Conservation (phyloP, 2,888 invertebrate genomes). For the Ornithoptera alexandrae region DNA sequence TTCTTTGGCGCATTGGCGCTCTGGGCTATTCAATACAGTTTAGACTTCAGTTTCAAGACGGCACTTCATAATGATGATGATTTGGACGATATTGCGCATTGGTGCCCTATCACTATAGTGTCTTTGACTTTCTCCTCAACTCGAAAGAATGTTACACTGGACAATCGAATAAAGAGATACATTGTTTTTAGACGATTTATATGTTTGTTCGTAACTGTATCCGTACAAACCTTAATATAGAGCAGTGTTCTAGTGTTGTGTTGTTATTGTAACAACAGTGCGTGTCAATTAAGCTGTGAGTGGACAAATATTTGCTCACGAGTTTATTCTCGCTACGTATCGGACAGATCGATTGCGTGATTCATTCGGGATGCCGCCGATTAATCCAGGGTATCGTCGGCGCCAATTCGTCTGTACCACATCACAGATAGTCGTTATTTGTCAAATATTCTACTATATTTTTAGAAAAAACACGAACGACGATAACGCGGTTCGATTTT, state of each 20-base stretch:
- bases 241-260: slow-evolving; percentile 6
- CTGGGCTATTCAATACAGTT: no score
- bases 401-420: slow-evolving; percentile 22
- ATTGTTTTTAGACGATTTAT: no score
- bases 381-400: slow-evolving; percentile 19
- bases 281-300: slow-evolving; percentile 24
- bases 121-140: no score
- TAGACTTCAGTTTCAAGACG: no score
- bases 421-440: not conserved
- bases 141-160: no score
- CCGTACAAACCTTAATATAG: not conserved
- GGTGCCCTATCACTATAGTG: no score
- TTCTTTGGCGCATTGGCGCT: no score
- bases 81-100: no score
- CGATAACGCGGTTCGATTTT: no score
- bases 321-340: slow-evolving; percentile 16
- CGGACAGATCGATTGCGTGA: slow-evolving; percentile 28
- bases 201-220: not conserved
- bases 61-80: no score
- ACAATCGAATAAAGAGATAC: no score
- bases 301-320: slow-evolving; percentile 21
- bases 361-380: slow-evolving; percentile 18
- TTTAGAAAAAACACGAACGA: no score
- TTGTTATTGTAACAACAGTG: slow-evolving; percentile 5
- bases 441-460: not conserved